Evolutionary conservation across 1,140 invertebrate genomes (phyloP).

Genomic region (Rhagoletis zephyria): DNA sequence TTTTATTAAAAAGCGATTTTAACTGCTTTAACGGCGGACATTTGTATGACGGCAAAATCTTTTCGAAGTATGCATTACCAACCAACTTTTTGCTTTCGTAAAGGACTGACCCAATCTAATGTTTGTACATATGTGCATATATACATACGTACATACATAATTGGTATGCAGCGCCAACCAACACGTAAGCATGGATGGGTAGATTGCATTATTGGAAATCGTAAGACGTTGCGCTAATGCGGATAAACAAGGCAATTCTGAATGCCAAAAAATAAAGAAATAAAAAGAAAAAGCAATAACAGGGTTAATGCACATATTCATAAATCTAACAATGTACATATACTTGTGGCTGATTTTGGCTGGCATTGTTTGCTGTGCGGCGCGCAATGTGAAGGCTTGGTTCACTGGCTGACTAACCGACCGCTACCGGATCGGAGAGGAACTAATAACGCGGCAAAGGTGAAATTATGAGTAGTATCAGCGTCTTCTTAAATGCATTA

Average conservation of each 20-base stretch:
- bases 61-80: too few relatives aligned
- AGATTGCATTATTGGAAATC: constrained; percentile 2
- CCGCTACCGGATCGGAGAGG: neutral
- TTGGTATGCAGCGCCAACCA: constrained; percentile 13
- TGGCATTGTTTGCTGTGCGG: neutral
- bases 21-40: too few relatives aligned
- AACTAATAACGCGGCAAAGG: neutral
- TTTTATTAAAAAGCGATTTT: too few relatives aligned
- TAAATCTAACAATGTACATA: too few relatives aligned
- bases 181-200: constrained; percentile 26
- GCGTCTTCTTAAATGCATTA: neutral
- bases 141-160: constrained; percentile 14
- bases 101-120: too few relatives aligned
- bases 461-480: neutral
- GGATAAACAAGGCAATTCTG: neutral
- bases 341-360: neutral
- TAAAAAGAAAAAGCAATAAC: neutral
- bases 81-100: too few relatives aligned
- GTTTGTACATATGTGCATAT: neutral
- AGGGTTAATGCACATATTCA: neutral
- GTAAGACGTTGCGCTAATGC: neutral
- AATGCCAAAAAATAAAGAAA: constrained; percentile 11
- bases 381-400: neutral
- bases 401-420: neutral
- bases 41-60: too few relatives aligned